These are phyloP conservation scores for Dasypogon diadema DNA, from an alignment of 2,888 invertebrate species.

Conservation along the genomic window DNA sequence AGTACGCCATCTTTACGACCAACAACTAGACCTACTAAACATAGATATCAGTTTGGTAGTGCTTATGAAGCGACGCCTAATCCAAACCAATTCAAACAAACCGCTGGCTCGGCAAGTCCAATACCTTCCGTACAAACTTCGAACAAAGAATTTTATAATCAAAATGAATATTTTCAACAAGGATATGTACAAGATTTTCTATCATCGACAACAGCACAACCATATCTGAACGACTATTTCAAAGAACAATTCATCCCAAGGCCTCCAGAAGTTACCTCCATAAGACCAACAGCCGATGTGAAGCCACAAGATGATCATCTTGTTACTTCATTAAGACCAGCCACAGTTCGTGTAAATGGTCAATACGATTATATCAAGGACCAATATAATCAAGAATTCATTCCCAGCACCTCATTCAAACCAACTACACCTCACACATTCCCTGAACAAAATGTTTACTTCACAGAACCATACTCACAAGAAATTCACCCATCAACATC, in stretches of 20 bases:
- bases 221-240: constrained; percentile 14
- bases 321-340: constrained; percentile 58
- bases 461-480: not conserved
- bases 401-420: not conserved
- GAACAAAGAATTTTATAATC: not conserved
- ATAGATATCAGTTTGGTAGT: constrained; percentile 57
- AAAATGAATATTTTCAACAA: constrained; percentile 54
- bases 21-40: constrained; percentile 58
- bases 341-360: not conserved
- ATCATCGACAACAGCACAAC: constrained; percentile 59
- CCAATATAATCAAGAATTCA: not conserved
- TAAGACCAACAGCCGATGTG: not conserved
- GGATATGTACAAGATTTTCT: constrained; percentile 65
- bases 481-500: not conserved
- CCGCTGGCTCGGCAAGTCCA: constrained; percentile 22
- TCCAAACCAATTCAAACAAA: constrained; percentile 51
- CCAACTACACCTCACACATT: not conserved
- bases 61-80: constrained; percentile 35
- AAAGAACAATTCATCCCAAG: constrained; percentile 1
- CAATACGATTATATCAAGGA: not conserved
- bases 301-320: constrained; percentile 54
- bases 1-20: constrained; percentile 57
- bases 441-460: not conserved
- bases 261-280: not conserved
- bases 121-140: not conserved